Evolutionary conservation across 2,797 vertebrate genomes (phyloP).

Genomic region (Botia kubotai): DNA sequence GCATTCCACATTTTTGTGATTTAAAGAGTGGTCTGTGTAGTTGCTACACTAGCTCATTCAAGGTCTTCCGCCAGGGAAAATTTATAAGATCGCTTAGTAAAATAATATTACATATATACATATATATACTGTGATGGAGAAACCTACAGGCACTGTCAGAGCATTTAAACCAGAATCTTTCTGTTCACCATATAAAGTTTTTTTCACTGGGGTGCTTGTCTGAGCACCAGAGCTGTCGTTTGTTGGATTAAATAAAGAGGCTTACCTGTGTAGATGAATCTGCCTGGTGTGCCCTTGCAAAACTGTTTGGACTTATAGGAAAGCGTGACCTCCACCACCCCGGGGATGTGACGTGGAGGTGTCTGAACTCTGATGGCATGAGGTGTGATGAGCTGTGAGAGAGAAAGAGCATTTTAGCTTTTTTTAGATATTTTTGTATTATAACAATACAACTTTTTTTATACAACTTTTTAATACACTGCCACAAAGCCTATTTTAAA

Average conservation of each 20-base stretch:
- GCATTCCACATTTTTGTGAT: neutral
- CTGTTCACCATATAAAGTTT: neutral
- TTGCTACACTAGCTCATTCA: no score
- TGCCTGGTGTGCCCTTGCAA: constrained; percentile 96
- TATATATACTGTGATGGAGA: no score
- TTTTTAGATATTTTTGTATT: neutral
- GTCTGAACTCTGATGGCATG: constrained; percentile 83
- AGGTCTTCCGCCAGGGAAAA: no score
- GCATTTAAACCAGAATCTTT: neutral
- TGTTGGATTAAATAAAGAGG: neutral
- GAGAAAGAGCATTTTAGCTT: neutral
- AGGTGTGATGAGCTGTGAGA: constrained; percentile 76
- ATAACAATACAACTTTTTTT: neutral
- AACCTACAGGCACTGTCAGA: no score
- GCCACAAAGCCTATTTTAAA: neutral
- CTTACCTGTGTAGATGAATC: constrained; percentile 98
- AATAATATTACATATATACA: no score
- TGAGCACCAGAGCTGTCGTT: neutral
- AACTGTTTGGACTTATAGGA: constrained; percentile 99
- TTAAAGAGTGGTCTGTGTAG: no score
- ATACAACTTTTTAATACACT: no score
- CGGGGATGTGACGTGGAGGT: constrained; percentile 82
- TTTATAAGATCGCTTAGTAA: no score
- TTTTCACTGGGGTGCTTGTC: neutral
- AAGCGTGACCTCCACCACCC: constrained; percentile 97